Evolutionary conservation across 1,140 invertebrate species (phyloP).

Genomic region (Yoshiicerus persimilis): DNA sequence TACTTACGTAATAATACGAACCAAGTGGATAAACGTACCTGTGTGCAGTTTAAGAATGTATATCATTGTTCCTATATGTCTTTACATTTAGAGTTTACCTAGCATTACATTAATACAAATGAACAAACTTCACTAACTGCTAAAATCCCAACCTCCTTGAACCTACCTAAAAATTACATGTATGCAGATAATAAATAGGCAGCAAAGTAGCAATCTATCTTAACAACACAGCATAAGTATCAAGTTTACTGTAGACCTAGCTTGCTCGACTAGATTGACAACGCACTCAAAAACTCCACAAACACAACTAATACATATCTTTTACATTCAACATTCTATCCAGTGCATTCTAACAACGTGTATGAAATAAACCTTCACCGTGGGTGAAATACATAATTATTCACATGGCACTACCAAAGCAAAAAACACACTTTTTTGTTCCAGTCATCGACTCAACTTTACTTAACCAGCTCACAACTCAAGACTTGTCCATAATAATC

Average conservation of each 20-base stretch:
- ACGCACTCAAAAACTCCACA: not conserved
- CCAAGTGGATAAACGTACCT: not conserved
- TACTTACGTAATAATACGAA: not conserved
- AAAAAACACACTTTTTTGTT: not conserved
- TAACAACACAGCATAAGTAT: not conserved
- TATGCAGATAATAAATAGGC: not conserved
- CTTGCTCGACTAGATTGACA: no score
- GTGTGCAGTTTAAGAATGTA: not conserved
- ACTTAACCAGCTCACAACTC: not conserved
- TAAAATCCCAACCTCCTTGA: not conserved
- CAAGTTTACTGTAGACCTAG: not conserved
- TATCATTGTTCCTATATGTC: not conserved
- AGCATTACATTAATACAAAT: not conserved
- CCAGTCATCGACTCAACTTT: not conserved
- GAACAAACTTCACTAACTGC: not conserved
- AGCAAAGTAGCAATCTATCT: not conserved
- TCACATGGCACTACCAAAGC: not conserved
- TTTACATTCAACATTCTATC: no score
- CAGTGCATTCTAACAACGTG: not conserved
- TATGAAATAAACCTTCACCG: not conserved
- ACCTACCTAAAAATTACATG: not conserved
- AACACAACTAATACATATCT: not conserved
- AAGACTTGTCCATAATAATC: not conserved
- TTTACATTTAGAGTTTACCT: not conserved
- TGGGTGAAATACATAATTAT: slow-evolving; percentile 17